A percentile compares a stretch with the other conserved stretches of the same genome.
Evolutionary conservation across 1,140 invertebrate species (phyloP).

Genomic region (Conus ventricosus): DNA sequence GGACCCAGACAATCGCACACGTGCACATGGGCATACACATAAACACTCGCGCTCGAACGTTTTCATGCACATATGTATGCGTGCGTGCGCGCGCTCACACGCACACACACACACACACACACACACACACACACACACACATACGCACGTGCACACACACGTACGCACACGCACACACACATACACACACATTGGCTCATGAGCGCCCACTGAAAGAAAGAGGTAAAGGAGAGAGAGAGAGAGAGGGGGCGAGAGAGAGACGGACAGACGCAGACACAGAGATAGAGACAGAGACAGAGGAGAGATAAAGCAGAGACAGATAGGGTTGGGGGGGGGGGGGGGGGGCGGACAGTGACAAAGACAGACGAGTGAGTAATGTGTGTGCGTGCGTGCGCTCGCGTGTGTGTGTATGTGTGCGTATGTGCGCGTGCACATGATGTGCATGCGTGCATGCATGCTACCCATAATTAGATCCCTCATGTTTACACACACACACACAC

Average conservation of each 20-base stretch:
- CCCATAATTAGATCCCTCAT: too few species aligned
- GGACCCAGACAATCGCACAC: neutral
- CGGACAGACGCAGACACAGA: neutral
- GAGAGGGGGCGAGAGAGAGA: slow-evolving; percentile 7
- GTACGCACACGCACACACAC: neutral
- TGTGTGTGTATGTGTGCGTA: too few species aligned
- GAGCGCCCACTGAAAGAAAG: neutral
- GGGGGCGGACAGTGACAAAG: too few species aligned
- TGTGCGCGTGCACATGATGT: too few species aligned
- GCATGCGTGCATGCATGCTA: too few species aligned
- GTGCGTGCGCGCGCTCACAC: neutral
- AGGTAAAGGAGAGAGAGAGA: slow-evolving; percentile 10
- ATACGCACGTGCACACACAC: neutral
- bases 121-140: neutral
- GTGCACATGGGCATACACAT: neutral
- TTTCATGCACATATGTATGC: neutral
- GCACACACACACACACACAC: neutral
- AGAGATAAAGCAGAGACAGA: too few species aligned
- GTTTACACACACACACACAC: neutral
- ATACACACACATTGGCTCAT: neutral
- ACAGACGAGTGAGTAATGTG: too few species aligned
- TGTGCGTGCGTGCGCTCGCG: too few species aligned
- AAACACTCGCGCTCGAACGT: neutral
- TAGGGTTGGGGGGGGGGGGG: too few species aligned
- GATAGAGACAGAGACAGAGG: neutral